Conservation (phyloP, 2,888 invertebrate genomes). For the Drosophila tanythrix region DNA sequence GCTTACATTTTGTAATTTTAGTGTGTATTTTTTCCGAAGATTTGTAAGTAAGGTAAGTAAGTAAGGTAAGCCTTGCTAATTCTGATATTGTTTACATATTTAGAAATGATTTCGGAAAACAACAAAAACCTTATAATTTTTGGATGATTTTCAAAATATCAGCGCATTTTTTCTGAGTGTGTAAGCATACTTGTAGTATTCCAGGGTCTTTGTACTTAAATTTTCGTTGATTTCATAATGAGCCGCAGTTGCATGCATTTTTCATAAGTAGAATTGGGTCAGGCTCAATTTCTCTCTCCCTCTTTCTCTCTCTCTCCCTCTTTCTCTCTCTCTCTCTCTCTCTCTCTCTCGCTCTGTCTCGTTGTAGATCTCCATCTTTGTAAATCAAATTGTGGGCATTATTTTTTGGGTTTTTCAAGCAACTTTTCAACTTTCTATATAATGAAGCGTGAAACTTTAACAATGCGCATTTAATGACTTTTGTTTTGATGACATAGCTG, state of each 20-base stretch:
- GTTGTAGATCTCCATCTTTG: conserved; percentile 5
- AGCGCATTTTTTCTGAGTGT: not conserved
- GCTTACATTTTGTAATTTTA: not conserved
- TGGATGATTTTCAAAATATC: not conserved
- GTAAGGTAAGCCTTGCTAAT: not conserved
- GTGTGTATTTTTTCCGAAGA: not conserved
- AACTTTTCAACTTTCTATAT: conserved; percentile 35
- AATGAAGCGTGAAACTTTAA: conserved; percentile 54
- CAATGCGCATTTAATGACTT: conserved; percentile 49
- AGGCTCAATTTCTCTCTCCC: not conserved
- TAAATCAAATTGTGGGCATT: conserved; percentile 42
- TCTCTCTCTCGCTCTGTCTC: conserved; percentile 4
- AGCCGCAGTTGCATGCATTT: conserved; percentile 35
- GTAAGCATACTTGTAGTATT: not conserved
- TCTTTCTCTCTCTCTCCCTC: conserved; percentile 5
- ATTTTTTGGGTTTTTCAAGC: conserved; percentile 4
- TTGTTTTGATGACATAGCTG: conserved; percentile 34
- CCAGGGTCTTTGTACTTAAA: conserved; percentile 18
- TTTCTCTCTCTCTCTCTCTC: not conserved
- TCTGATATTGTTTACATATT: not conserved
- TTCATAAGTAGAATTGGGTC: conserved; percentile 45
- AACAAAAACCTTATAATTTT: not conserved
- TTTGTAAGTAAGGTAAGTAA: not conserved
- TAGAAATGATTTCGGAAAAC: not conserved
- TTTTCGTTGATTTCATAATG: conserved; percentile 39